phyloP scores from a whole-genome alignment of 2,113 vertebrate genomes.

The Periophthalmodon schlosseri region DNA sequence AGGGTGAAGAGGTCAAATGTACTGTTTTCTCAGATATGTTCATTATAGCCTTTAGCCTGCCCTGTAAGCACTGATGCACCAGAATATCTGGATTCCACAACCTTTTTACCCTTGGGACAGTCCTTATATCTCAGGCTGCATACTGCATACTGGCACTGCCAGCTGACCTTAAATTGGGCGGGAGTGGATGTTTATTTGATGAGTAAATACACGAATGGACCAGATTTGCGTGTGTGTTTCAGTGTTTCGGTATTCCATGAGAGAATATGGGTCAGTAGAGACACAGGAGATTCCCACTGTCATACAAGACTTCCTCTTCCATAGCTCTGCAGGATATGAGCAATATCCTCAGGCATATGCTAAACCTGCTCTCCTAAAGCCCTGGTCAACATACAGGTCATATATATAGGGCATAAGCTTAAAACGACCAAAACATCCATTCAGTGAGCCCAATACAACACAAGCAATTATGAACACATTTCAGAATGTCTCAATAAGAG shows the following conservation, averaged over 20 bases:
- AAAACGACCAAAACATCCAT: not conserved
- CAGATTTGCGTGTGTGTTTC: not conserved
- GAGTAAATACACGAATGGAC: not conserved
- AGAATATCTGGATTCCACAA: not conserved
- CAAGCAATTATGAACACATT: not conserved
- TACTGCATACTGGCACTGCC: not conserved
- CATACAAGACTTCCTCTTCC: slow-evolving; percentile 67
- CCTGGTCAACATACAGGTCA: slow-evolving; percentile 37
- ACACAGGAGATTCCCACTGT: slow-evolving; percentile 58
- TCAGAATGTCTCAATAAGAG: not conserved
- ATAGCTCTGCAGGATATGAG: slow-evolving; percentile 68
- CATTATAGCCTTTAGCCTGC: not conserved
- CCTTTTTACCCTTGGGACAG: not conserved
- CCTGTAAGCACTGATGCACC: not conserved
- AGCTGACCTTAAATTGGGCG: not conserved
- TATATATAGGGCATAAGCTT: slow-evolving; percentile 21
- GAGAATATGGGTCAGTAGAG: slow-evolving; percentile 67
- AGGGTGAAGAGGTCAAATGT: not conserved
- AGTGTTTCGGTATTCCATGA: slow-evolving; percentile 23
- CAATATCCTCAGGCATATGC: slow-evolving; percentile 59
- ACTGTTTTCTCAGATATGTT: not conserved
- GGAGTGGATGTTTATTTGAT: not conserved
- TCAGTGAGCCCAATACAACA: not conserved
- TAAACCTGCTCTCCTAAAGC: slow-evolving; percentile 31
- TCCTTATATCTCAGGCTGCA: not conserved